Evolutionary conservation across 2,888 invertebrate species (phyloP), one percentile per base, ranked within the genome.

Genomic region (Graphium colonna): DNA sequence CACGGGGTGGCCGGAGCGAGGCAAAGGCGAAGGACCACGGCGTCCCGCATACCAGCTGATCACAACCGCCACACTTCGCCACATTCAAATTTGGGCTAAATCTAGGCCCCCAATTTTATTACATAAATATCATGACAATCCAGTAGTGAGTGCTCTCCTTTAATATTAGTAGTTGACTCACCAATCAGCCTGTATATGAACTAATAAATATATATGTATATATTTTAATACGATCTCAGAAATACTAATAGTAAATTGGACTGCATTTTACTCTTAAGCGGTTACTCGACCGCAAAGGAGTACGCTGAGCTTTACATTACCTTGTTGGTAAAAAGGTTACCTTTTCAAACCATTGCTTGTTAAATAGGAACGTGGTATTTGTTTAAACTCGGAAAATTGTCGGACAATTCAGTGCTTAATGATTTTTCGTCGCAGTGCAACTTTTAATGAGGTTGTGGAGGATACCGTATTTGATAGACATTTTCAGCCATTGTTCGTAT

Each of bases 371-470:
- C 3, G n/a, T 13, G 36, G 36, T 3, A 3, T 36, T 36, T n/a
- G n/a, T 36, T 12, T 36, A 36, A 36, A 10, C 12, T 36, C 36
- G n/a, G 36, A n/a, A 12, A 18, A 41, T 41, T 18, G 18, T 10
- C n/a, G 41, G 9, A n/a, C 4, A 21, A 18, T 41, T 18, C 12
- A 18, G 13, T 10, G 40, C 17, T 28, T 48, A 48, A 48, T 48
- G 48, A 48, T 48, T 40, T 48, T 40, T 13, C n/a, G 39, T 48
- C 7, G 48, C 48, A 48, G 31, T 8, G 40, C 8, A 16, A 17
- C 48, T 31, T 15, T 40, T 48, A 48, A 48, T 48, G 48, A 48
- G 48, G 48, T 39, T 39, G 47, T 28, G 16, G 26, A 21, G n/a
- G 31, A 31, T 3, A 31, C 1, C 3, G 31, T 9, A 2, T 3